Conservation (phyloP, 2,797 vertebrate species). For the Xenops minutus region DNA sequence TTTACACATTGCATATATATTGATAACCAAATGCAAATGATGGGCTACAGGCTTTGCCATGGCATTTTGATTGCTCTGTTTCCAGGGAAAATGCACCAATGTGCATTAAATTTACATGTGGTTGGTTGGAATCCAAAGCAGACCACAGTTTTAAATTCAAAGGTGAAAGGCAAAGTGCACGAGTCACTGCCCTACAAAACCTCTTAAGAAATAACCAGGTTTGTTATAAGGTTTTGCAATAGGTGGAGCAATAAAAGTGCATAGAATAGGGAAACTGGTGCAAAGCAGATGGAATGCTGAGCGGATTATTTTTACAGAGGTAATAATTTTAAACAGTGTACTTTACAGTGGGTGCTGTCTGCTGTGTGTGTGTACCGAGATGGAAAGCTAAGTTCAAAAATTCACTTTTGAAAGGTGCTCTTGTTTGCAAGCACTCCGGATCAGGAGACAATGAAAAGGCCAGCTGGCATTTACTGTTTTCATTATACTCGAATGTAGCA, state of each 20-base stretch:
- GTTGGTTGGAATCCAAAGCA: neutral
- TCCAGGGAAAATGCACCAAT: neutral
- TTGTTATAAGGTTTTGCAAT: neutral
- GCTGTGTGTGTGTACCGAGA: neutral
- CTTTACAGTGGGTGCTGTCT: neutral
- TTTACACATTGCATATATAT: accelerated
- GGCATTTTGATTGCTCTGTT: neutral
- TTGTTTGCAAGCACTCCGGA: neutral
- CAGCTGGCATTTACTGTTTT: neutral
- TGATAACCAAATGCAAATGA: neutral
- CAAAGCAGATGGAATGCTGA: neutral
- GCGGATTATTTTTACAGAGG: neutral
- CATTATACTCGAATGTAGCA: neutral
- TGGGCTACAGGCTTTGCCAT: neutral
- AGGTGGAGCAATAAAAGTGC: neutral
- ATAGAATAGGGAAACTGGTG: neutral
- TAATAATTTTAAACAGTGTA: neutral
- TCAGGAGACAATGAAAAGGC: neutral
- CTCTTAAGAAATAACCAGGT: neutral
- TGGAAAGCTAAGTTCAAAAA: neutral
- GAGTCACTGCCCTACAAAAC: neutral
- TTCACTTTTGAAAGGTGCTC: neutral
- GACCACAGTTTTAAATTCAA: neutral
- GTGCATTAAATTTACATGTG: neutral
- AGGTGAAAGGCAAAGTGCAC: constrained; percentile 9